A percentile compares a stretch with the other conserved stretches of the same genome.
Evolutionary conservation across 2,797 vertebrate genomes (phyloP).

Genomic region (Steatocranus sp.): DNA sequence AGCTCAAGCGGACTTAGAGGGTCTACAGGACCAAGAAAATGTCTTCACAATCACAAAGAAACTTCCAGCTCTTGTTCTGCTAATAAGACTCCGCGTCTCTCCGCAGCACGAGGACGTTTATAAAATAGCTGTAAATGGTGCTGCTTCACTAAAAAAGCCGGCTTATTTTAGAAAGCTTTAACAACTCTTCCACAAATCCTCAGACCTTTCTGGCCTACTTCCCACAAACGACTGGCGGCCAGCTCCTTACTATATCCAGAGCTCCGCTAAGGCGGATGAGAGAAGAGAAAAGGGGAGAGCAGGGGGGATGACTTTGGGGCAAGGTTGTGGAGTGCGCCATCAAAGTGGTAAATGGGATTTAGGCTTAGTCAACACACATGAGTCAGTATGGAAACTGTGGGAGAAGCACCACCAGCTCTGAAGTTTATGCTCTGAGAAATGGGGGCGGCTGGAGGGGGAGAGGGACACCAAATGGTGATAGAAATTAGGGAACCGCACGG

Average conservation of each 20-base stretch:
- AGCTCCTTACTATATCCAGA: slow-evolving; percentile 39
- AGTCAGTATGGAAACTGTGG: slow-evolving; percentile 62
- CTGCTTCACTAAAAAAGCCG: slow-evolving; percentile 40
- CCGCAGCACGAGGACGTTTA: slow-evolving; percentile 13
- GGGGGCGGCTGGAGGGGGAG: background rate
- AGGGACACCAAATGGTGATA: background rate
- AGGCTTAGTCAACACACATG: slow-evolving; percentile 60
- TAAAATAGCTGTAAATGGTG: slow-evolving; percentile 50
- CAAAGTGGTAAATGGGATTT: slow-evolving; percentile 60
- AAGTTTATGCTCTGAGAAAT: slow-evolving; percentile 39
- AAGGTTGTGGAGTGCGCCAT: slow-evolving; percentile 27
- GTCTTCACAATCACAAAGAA: background rate
- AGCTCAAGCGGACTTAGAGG: background rate
- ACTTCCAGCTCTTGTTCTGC: background rate
- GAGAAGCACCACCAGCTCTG: slow-evolving; percentile 29
- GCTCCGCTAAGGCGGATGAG: slow-evolving; percentile 45
- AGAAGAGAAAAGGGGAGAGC: slow-evolving; percentile 15
- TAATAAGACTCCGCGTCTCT: background rate
- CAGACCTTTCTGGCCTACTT: slow-evolving; percentile 62
- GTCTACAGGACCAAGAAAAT: background rate
- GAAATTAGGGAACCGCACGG: background rate
- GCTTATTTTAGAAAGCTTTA: slow-evolving; percentile 70
- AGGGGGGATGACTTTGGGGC: slow-evolving; percentile 38
- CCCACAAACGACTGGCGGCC: slow-evolving; percentile 45
- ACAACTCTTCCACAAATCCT: slow-evolving; percentile 66